Evolutionary conservation across 2,113 vertebrate genomes (phyloP).

Genomic region (Struthidea cinerea): DNA sequence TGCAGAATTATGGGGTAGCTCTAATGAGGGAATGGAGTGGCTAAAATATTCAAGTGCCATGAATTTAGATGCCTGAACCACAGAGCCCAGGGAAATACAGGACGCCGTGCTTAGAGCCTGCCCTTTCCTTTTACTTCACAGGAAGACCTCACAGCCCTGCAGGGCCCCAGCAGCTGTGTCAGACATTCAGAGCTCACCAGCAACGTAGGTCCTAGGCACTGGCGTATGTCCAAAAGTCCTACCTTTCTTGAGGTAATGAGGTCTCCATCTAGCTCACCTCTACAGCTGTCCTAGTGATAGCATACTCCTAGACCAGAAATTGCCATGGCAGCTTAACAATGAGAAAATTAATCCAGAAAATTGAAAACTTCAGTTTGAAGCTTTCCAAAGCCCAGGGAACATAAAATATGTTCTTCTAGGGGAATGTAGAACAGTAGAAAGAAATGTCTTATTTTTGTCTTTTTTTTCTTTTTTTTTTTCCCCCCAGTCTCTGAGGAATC

Average conservation of each 20-base stretch:
- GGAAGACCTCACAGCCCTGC: neutral
- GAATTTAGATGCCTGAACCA: neutral
- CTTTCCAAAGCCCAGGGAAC: neutral
- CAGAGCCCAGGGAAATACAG: neutral
- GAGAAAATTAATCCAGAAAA: neutral
- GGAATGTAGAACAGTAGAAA: neutral
- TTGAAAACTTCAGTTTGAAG: neutral
- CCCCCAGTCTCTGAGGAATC: neutral
- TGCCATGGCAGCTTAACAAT: neutral
- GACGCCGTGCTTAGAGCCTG: neutral
- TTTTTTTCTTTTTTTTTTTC: neutral
- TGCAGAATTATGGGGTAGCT: neutral
- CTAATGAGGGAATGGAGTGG: neutral
- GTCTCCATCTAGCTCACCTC: neutral
- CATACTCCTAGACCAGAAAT: neutral
- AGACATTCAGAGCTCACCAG: neutral
- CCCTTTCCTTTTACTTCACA: neutral
- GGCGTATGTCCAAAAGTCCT: neutral
- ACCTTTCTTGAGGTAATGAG: neutral
- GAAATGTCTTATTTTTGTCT: fast-evolving
- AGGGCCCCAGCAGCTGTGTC: neutral
- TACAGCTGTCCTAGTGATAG: neutral
- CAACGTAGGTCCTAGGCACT: neutral
- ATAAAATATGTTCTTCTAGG: neutral
- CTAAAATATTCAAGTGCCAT: neutral